Percentiles rank a stretch among this genome's conserved stretches.
Evolutionary conservation across 2,888 invertebrate genomes (phyloP).

Genomic region (Xestoiulus laeticollis): DNA sequence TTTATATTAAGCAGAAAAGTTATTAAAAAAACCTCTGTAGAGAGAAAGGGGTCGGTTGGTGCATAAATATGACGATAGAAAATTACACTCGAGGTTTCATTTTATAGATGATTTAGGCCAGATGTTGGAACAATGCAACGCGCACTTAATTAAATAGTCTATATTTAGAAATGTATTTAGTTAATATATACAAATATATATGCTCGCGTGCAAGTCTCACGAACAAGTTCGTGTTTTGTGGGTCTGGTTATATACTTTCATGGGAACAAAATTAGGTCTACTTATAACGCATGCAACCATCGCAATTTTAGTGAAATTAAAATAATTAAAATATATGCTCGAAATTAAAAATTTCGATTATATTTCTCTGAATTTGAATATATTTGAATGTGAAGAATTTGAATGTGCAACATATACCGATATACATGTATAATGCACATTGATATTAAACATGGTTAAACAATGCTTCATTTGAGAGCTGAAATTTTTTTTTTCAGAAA

Average conservation of each 20-base stretch:
- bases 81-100: not conserved
- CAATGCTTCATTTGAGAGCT: too few species aligned
- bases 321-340: too few species aligned
- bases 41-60: not conserved
- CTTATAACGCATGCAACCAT: not conserved
- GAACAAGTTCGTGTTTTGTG: too few species aligned
- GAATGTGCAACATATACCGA: too few species aligned
- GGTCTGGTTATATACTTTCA: not conserved
- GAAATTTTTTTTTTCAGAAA: too few species aligned
- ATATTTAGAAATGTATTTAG: constrained; percentile 37
- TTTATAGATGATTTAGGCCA: constrained; percentile 37
- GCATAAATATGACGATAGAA: constrained; percentile 3
- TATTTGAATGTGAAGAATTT: too few species aligned
- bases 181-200: constrained; percentile 20
- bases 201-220: not conserved
- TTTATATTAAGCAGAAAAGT: constrained; percentile 37
- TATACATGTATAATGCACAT: too few species aligned
- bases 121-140: constrained; percentile 32
- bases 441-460: too few species aligned
- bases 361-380: too few species aligned
- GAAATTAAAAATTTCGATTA: too few species aligned
- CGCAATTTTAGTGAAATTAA: not conserved
- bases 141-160: constrained; percentile 24
- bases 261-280: not conserved
- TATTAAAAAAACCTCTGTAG: not conserved